Percentiles rank a stretch among this genome's conserved stretches.
phyloP scores from a whole-genome alignment of 1,140 invertebrate species.

The Pseudomyrmex pallidus region DNA sequence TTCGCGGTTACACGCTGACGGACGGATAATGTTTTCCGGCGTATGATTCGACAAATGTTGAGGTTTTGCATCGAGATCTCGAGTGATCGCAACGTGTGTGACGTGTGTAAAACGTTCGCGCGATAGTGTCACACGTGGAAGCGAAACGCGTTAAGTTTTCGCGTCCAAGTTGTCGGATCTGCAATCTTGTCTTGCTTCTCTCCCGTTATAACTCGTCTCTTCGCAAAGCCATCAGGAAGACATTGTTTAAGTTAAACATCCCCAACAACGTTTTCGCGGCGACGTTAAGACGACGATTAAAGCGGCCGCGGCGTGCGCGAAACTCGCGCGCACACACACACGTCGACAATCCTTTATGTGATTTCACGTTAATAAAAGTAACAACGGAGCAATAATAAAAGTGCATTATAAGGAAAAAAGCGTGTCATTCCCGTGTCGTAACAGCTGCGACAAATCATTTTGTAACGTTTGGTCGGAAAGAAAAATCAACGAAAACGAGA shows the following conservation, averaged over 20 bases:
- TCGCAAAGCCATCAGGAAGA: not conserved
- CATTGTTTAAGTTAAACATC: slow-evolving; percentile 8
- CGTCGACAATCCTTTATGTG: slow-evolving; percentile 3
- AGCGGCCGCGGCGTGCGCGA: not conserved
- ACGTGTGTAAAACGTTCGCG: not conserved
- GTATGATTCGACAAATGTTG: not conserved
- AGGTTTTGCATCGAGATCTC: not conserved
- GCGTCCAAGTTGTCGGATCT: not conserved
- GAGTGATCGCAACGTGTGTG: not conserved
- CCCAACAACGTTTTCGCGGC: not conserved
- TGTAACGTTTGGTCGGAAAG: not conserved
- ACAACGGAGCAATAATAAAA: slow-evolving; percentile 51
- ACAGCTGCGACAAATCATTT: not conserved
- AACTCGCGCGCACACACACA: not conserved
- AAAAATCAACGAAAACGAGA: not conserved
- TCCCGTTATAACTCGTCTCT: not conserved
- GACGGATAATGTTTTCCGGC: not conserved
- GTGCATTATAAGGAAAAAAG: slow-evolving; percentile 31
- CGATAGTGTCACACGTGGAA: slow-evolving; percentile 1
- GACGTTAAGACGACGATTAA: slow-evolving; percentile 30
- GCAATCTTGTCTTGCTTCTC: not conserved
- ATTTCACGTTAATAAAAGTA: slow-evolving; percentile 42
- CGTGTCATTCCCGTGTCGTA: not conserved
- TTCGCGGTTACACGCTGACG: not conserved
- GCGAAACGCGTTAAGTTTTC: slow-evolving; percentile 3